These are phyloP conservation scores for Acleris holmiana DNA, from an alignment of 2,888 invertebrate genomes.

Conservation along the genomic window DNA sequence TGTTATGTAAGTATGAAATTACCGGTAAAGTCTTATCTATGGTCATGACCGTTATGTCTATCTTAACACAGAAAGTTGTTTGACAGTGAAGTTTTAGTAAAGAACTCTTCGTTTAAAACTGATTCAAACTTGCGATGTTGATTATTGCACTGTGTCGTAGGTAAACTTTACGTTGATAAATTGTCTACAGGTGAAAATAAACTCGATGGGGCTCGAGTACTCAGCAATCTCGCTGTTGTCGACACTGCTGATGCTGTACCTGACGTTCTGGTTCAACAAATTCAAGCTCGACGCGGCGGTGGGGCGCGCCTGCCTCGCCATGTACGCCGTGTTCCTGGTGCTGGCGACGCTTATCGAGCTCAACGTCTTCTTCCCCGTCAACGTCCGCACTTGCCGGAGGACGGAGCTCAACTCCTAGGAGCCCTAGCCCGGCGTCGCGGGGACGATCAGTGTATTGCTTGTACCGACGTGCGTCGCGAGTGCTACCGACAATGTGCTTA, in stretches of 20 bases:
- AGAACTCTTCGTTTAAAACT: no score
- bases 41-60: no score
- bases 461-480: slow-evolving; percentile 42
- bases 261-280: slow-evolving; percentile 93
- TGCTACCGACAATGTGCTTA: slow-evolving; percentile 48
- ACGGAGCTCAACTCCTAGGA: slow-evolving; percentile 70
- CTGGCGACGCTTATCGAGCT: slow-evolving; percentile 95
- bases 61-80: no score
- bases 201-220: slow-evolving; percentile 95
- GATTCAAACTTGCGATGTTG: slow-evolving; percentile 17
- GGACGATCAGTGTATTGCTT: slow-evolving; percentile 38
- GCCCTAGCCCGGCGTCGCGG: slow-evolving; percentile 57
- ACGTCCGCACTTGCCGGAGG: slow-evolving; percentile 92
- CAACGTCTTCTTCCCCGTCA: slow-evolving; percentile 96
- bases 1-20: no score
- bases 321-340: slow-evolving; percentile 94
- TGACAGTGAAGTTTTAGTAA: no score
- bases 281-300: slow-evolving; percentile 94
- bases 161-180: slow-evolving; percentile 38
- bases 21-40: no score
- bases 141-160: slow-evolving; percentile 25
- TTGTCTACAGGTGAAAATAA: slow-evolving; percentile 89
- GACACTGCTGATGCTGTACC: slow-evolving; percentile 92
- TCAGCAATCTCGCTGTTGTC: slow-evolving; percentile 95
- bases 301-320: slow-evolving; percentile 92